Base-by-base conservation (phyloP, 53 echinoderm and acorn worm species). In the Paelopatides confundens region DNA sequence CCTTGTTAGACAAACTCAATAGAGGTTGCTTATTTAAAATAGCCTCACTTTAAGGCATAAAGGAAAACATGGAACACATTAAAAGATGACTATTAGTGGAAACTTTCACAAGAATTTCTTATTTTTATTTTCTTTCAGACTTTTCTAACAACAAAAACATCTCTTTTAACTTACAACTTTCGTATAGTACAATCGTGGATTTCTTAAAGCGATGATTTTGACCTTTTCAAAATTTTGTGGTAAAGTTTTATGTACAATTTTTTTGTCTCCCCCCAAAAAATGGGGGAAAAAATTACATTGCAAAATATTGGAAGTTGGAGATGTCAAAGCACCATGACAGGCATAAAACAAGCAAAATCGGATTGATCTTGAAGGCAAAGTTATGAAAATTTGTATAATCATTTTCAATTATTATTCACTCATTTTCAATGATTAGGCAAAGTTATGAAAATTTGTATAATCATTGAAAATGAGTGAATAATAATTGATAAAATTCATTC, bases 251-350 rank as follows among this genome's bases (percentile, higher is more conserved):
- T 74, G 74, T 74, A 74, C 74, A 74, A 74, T 74, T 74, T 24
- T 74, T 28, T 23, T n/a, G n/a, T 74, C n/a, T 28, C 74, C 74
- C 27, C 46, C 40, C 46, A 29, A 39, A 74, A 37, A 18, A 40
- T 74, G 58, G 58, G 24, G 74, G 74, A 28, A 39, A 74, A 70
- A 37, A 74, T 74, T 74, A 74, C 74, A 74, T 43, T 74, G 43
- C 46, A 43, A 74, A 39, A 38, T 28, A 39, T 74, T 38, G 74
- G 40, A 74, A 39, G 39, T 38, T 27, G 46, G 37, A 36, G 27
- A 74, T 74, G 74, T 74, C 74, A 74, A 27, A 74, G 74, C 74
- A 74, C 74, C 74, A 74, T 74, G 74, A 74, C 74, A 74, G 74
- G 74, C 74, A 74, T 74, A 39, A 74, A 74, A 74, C 29, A 46